Evolutionary conservation across 2,797 vertebrate species (phyloP), one percentile per base, ranked within the genome.

Genomic region (Pelobates cultripes): DNA sequence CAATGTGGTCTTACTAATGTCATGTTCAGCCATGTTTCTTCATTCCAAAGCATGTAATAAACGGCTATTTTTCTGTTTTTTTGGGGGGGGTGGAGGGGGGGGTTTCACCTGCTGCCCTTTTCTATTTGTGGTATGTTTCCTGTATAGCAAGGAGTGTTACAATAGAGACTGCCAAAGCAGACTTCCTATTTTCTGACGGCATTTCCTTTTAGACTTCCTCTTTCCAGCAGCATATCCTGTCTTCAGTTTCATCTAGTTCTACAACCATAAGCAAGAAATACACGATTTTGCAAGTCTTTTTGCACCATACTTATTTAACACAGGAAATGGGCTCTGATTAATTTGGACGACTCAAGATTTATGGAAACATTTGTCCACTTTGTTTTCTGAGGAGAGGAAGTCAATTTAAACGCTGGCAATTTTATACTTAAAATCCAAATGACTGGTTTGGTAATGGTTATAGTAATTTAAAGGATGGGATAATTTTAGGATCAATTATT

Each of bases 181-280:
- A 43, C 71, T 79, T 83, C 82, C 82, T 79, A 43, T 75, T 17
- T 61, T 67, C 14, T 79, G 72, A 70, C 74, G 17, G 14, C 67
- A 79, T 79, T 75, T 84, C 82, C 82, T 74, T 15, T 45, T 9
- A 13, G 7, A 44, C 55, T 79, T 79, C 81, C 76, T 74, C 45
- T 70, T 61, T 70, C 64, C 43, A 10, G 3, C 43, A 66, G 43
- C 40, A 14, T 79, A 78, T 72, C 69, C 70, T 83, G 43, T 14
- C 45, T 1, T 55, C 14, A 60, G 53, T 7, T 6, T 7, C 47
- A 60, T 47, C 44, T 69, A 47, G 45, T 42, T 73, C 57, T 44
- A 12, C 12, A 44, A 10, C 43, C 17, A 8, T 67, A 10, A 41
- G 4, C 13, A 57, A 40, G 10, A 68, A 57, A 40, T 15, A 4